Evolutionary conservation across 2,888 invertebrate species (phyloP).

Genomic region (Netelia fuscicornis): DNA sequence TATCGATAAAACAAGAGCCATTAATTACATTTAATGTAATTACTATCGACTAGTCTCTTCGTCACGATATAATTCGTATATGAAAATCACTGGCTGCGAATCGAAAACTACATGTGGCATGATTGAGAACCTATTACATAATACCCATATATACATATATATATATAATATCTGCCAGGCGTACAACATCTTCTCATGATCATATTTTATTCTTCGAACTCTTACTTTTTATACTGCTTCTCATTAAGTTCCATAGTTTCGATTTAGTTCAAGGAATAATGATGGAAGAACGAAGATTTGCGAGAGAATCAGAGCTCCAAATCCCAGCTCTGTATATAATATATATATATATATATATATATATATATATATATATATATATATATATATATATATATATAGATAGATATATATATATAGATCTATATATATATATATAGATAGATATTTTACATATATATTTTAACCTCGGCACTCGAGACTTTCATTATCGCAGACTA

Average conservation of each 20-base stretch:
- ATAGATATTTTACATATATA: slow-evolving; percentile 3
- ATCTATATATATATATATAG: slow-evolving; percentile 20
- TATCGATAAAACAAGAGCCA: too few relatives aligned
- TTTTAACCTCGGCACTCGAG: slow-evolving; percentile 39
- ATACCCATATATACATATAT: not conserved
- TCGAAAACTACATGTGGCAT: too few relatives aligned
- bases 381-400: too few relatives aligned
- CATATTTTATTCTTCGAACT: slow-evolving; percentile 16
- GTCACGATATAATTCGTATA: too few relatives aligned
- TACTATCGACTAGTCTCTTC: too few relatives aligned
- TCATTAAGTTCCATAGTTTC: slow-evolving; percentile 34
- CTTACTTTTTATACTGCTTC: slow-evolving; percentile 11
- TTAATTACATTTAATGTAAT: too few relatives aligned
- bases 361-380: too few relatives aligned
- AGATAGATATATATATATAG: too few relatives aligned
- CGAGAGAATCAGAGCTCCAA: not conserved
- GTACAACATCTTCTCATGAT: slow-evolving; percentile 13
- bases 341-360: slow-evolving; percentile 15
- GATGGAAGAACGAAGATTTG: not conserved
- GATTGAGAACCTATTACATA: too few relatives aligned
- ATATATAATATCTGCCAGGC: not conserved
- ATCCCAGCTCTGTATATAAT: not conserved
- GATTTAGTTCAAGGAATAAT: slow-evolving; percentile 1
- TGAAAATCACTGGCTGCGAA: too few relatives aligned
- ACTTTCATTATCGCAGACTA: slow-evolving; percentile 81